A percentile compares a stretch with the other conserved stretches of the same genome.
Evolutionary conservation across 2,113 vertebrate species (phyloP).

Genomic region (Leucopsar rothschildi): DNA sequence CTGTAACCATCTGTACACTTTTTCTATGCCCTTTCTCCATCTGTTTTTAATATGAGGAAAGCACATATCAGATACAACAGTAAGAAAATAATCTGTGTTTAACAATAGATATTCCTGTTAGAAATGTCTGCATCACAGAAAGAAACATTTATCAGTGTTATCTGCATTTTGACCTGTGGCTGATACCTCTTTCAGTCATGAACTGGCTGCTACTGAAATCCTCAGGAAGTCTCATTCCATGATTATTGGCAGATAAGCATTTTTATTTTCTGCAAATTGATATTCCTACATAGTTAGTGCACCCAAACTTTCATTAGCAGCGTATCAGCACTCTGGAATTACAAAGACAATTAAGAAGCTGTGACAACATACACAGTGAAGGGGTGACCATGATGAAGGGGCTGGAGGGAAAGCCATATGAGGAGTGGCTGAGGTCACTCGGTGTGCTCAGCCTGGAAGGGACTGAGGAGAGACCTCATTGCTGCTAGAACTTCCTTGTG

Average conservation of each 20-base stretch:
- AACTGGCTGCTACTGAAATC: neutral
- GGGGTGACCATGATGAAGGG: too few relatives aligned
- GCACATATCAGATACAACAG: neutral
- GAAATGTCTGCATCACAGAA: neutral
- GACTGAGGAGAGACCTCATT: neutral
- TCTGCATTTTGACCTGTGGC: neutral
- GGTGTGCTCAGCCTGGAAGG: neutral
- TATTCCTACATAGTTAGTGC: neutral
- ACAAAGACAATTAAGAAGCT: neutral
- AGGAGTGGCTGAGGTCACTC: neutral
- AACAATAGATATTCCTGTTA: neutral
- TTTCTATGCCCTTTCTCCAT: neutral
- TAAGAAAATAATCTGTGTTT: neutral
- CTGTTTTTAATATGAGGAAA: neutral
- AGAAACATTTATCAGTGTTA: neutral
- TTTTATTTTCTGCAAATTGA: neutral
- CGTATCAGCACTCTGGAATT: fast-evolving
- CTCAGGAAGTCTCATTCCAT: neutral
- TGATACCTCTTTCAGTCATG: neutral
- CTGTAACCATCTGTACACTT: neutral
- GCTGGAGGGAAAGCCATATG: fast-evolving
- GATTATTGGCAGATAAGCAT: neutral
- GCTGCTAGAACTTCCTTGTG: fast-evolving
- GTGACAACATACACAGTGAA: neutral
- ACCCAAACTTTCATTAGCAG: neutral